Conservation (phyloP, 2,797 vertebrate species). For the Thamnophis elegans region DNA sequence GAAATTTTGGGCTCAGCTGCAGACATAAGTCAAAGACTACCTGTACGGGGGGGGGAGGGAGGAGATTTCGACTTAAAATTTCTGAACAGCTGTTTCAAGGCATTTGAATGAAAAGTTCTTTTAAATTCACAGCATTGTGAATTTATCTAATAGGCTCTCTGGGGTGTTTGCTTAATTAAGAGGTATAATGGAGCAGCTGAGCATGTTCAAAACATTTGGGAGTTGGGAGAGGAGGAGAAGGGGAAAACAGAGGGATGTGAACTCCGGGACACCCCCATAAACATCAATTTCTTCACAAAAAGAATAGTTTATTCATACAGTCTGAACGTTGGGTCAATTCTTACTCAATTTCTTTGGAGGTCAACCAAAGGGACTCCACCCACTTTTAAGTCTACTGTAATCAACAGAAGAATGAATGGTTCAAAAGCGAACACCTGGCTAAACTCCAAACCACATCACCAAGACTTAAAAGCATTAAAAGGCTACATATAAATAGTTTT, state of each 20-base stretch:
- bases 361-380: conserved; percentile 75
- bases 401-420: conserved; percentile 65
- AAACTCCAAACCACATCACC: background rate
- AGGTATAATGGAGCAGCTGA: conserved; percentile 71
- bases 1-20: background rate
- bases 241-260: conserved; percentile 70
- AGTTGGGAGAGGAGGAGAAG: conserved; percentile 74
- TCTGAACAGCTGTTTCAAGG: conserved; percentile 63
- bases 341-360: conserved; percentile 79
- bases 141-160: conserved; percentile 62
- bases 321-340: conserved; percentile 81
- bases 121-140: conserved; percentile 47
- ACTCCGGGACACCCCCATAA: conserved; percentile 72
- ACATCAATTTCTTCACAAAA: conserved; percentile 71
- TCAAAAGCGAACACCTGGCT: conserved; percentile 51
- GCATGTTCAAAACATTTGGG: conserved; percentile 74
- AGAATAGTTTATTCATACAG: conserved; percentile 78
- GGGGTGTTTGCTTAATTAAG: conserved; percentile 66
- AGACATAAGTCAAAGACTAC: background rate
- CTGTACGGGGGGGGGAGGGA: conserved; percentile 20
- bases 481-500: conserved; percentile 28
- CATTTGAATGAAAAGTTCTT: conserved; percentile 42
- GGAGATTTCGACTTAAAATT: conserved; percentile 62
- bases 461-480: conserved; percentile 33
- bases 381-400: conserved; percentile 68